Base-by-base conservation (phyloP, 2,113 vertebrate species). In the Suncus etruscus region DNA sequence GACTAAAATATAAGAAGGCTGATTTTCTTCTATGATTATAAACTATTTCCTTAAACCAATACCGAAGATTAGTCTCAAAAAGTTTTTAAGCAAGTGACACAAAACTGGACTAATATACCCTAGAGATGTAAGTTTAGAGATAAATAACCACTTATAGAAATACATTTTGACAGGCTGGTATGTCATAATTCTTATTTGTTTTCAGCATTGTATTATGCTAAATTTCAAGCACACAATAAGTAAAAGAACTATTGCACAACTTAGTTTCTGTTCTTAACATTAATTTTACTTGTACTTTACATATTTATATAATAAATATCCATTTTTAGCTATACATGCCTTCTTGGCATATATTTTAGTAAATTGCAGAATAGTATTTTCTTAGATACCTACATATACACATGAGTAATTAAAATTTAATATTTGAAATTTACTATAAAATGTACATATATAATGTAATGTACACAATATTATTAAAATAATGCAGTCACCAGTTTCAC, bases 161-260 rank as follows among this genome's bases (percentile, higher is more conserved):
- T 70, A 27, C 78, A 90, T 25, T 88, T 63, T 61, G 4, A 0
- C 8, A 70, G 11, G 68, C 74, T 66, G 3, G n/a, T 77, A 58
- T 81, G 20, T 73, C 11, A 92, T 51, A 8, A 39, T 68, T 88
- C 8, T 82, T 54, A 83, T 32, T 73, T 78, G 7, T 48, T 84
- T 91, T 90, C 8, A 72, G 47, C 5, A 66, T 83, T 91, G 87
- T 89, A 65, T 69, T 79, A 47, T 22, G 45, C 76, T 93, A 91
- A 76, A 69, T 76, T 15, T 72, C 14, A 81, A 65, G 29, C 10
- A 92, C 80, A 90, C 3, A 87, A 90, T 77, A 54, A 81, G 39
- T 87, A 31, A 80, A 81, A 76, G 15, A 32, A 77, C 51, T 22
- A 48, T 7, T 32, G 10, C 8, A 24, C 9, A 6, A 77, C 5